phyloP scores from a whole-genome alignment of 2,797 vertebrate species.

The Cossypha niveicapilla region DNA sequence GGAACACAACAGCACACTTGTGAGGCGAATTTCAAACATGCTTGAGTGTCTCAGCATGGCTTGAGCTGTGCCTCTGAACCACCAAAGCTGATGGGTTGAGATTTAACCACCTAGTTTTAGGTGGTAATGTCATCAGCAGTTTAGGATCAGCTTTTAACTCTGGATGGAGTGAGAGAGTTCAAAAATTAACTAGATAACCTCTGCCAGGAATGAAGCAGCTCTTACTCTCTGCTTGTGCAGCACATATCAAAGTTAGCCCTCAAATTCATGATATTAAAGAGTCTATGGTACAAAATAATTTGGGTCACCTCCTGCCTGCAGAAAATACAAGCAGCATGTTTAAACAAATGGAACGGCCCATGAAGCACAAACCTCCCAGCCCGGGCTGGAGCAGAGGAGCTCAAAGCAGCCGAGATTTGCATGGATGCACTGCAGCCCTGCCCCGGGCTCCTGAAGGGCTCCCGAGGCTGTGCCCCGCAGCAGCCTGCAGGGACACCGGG shows the following conservation, averaged over 20 bases:
- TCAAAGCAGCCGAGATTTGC: neutral
- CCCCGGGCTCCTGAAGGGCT: neutral
- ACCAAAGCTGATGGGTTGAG: neutral
- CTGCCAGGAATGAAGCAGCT: neutral
- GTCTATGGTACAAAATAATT: neutral
- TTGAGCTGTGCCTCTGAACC: neutral
- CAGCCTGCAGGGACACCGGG: neutral
- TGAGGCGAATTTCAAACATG: slow-evolving; percentile 22
- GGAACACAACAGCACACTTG: neutral
- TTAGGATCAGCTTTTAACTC: slow-evolving; percentile 37
- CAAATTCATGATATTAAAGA: neutral
- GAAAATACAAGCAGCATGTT: neutral
- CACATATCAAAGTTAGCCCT: neutral
- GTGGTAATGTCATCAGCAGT: neutral
- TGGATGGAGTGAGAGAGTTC: neutral
- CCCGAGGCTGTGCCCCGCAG: neutral
- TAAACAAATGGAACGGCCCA: neutral
- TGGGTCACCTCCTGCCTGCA: neutral
- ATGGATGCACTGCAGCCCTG: neutral
- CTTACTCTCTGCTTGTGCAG: neutral
- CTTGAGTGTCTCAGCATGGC: neutral
- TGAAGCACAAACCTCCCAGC: neutral
- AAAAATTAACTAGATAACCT: slow-evolving; percentile 34
- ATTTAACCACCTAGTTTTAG: neutral
- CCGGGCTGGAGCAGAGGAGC: neutral